These are phyloP conservation scores for Scartelaos histophorus DNA, from an alignment of 2,113 vertebrate genomes.

Conservation along the genomic window DNA sequence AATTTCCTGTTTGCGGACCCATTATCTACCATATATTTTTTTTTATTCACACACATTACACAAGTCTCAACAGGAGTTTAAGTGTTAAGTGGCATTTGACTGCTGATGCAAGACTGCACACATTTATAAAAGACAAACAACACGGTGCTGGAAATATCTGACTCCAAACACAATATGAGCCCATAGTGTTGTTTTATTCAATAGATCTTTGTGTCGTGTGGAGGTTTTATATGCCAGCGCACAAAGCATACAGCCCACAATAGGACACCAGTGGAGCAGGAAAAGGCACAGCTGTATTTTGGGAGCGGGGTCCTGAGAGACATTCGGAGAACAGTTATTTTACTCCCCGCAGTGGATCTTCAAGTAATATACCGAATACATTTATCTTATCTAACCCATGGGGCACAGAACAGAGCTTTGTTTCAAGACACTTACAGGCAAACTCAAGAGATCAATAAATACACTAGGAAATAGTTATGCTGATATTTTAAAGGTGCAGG, in stretches of 20 bases:
- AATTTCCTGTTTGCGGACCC: neutral
- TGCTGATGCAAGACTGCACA: constrained; percentile 3
- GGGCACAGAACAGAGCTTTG: neutral
- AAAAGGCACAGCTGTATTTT: constrained; percentile 1
- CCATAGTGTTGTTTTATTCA: constrained; percentile 10
- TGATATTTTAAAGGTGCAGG: no score
- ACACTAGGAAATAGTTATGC: no score
- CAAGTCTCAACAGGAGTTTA: neutral
- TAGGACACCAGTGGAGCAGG: constrained; percentile 3
- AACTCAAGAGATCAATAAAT: no score
- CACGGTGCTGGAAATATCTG: neutral
- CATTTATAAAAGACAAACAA: constrained; percentile 7
- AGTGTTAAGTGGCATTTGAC: constrained; percentile 14
- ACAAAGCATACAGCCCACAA: constrained; percentile 11
- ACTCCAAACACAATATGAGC: constrained; percentile 8
- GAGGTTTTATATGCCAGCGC: constrained; percentile 13
- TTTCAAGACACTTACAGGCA: neutral
- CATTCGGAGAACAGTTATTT: neutral
- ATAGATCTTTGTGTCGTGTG: constrained; percentile 9
- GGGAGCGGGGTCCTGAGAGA: neutral
- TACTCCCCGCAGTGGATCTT: neutral
- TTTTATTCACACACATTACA: constrained; percentile 4
- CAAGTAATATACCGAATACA: neutral
- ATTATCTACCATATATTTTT: neutral
- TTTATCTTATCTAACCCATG: neutral